Base-by-base conservation (phyloP, 2,888 invertebrate species). In the Autographa pulchrina region DNA sequence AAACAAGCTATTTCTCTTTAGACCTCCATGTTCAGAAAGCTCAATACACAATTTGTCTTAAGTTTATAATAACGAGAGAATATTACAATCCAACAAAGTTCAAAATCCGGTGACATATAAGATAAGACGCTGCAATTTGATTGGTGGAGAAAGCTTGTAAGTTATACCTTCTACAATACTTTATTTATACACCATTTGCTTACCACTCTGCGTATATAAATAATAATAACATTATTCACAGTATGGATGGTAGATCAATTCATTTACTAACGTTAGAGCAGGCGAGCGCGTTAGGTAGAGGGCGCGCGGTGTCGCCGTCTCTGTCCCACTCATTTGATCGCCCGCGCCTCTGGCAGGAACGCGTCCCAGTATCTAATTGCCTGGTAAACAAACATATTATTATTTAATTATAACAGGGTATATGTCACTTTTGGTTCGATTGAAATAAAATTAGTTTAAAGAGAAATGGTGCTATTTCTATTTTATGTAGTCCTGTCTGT, bases 311-410 rank as follows among this genome's bases (percentile, higher is more conserved):
- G 59, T 43, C 84, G 87, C 86, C 88, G 84, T 75, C 85, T 83
- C 73, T 83, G 74, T 88, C 85, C 80, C 79, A 87, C 94, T 98
- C 97, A 98, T 95, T 97, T 97, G 92, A 99, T 98, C 81, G 98
- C 98, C 91, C 98, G 98, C 31, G 99, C 99, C 93, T 99, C 99
- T 0, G 99, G 99, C 83, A 99, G 96, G 96, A 99, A 99, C 31
- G 98, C 97, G 93, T 99, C 99, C 99, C 99, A 99, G 92, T 98
- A 98, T 91, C 98, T 98, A 83, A 98, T 98, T 59, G 99, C 96
- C 98, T 99, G 96, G 59, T 92, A 94, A 77, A 62, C 78, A 77
- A 68, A 68, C 62, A 41, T 38, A 11, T 11, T 38, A 38, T 11
- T 38, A 11, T n/a, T n/a, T n/a, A n/a, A n/a, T n/a, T n/a, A n/a